Evolutionary conservation across 2,113 vertebrate genomes (phyloP), one percentile per base, ranked within the genome.

Genomic region (Microtus oregoni): DNA sequence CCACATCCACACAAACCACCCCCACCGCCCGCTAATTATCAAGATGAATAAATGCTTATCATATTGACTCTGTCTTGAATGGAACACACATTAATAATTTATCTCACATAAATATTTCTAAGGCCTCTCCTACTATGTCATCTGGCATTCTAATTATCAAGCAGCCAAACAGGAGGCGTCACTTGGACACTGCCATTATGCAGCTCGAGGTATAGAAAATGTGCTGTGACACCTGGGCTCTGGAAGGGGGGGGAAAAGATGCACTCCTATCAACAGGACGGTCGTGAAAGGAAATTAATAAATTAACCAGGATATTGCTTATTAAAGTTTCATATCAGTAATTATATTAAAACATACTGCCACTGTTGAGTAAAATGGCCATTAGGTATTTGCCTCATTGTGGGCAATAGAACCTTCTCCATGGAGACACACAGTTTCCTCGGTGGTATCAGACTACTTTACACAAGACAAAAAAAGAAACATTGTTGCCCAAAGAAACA

Each of bases 81-180:
- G 92, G 92, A 90, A 88, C n/a, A 82, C 79, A 91, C 96, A 97
- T 98, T 97, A 98, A 92, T 97, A 77, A 97, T 97, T 96, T 86
- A 96, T 95, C 89, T 88, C 86, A 91, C 90, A 94, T 92, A 96
- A 94, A 91, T 87, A 97, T 96, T 96, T 95, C 92, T 86, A 92
- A 95, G 92, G 91, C 76, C 96, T 78, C 89, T 89, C 86, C 58
- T 61, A 63, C 87, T 68, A 28, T 70, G 81, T 65, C 92, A 82
- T 76, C 94, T 97, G 92, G 96, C 94, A 92, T 92, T 97, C 94
- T 96, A 95, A 98, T 97, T 75, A 97, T 83, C 97, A 95, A 70
- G 68, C 58, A n/a, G 88, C 88, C 28, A 89, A 63, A 78, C 77
- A 92, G 90, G 78, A 95, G 94, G 65, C 92, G 30, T 95, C 95